These are phyloP conservation scores for Engystomops pustulosus DNA, from an alignment of 2,113 vertebrate species.

Conservation along the genomic window DNA sequence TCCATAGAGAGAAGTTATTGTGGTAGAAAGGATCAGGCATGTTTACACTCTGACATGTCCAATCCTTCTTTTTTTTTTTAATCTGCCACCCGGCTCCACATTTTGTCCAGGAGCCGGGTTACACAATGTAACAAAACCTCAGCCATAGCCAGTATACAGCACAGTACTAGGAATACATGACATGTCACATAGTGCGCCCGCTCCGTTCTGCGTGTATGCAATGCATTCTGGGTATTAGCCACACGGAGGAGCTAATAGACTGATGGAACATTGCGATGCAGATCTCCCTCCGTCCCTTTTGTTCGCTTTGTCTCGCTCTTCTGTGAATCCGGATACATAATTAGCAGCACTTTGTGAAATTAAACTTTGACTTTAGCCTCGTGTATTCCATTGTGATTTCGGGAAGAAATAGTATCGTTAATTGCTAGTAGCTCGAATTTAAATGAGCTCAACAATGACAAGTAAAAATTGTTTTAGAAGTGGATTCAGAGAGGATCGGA, in stretches of 20 bases:
- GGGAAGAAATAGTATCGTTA: neutral
- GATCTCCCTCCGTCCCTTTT: neutral
- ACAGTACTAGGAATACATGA: too few species aligned
- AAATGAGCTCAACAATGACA: slow-evolving; percentile 60
- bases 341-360: slow-evolving; percentile 42
- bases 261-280: neutral
- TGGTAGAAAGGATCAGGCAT: too few species aligned
- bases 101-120: too few species aligned
- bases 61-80: too few species aligned
- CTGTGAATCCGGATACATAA: slow-evolving; percentile 18
- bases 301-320: neutral
- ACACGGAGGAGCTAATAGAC: slow-evolving; percentile 45
- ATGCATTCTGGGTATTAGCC: slow-evolving; percentile 32
- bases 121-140: too few species aligned
- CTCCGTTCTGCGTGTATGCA: neutral
- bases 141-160: too few species aligned
- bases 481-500: slow-evolving; percentile 52
- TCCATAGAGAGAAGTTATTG: too few species aligned
- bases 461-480: slow-evolving; percentile 60
- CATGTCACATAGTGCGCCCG: too few species aligned
- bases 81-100: too few species aligned
- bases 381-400: slow-evolving; percentile 51
- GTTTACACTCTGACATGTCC: too few species aligned
- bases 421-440: slow-evolving; percentile 62
- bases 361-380: slow-evolving; percentile 43